phyloP scores from a whole-genome alignment of 2,113 vertebrate species.

The Grallaria varia region DNA sequence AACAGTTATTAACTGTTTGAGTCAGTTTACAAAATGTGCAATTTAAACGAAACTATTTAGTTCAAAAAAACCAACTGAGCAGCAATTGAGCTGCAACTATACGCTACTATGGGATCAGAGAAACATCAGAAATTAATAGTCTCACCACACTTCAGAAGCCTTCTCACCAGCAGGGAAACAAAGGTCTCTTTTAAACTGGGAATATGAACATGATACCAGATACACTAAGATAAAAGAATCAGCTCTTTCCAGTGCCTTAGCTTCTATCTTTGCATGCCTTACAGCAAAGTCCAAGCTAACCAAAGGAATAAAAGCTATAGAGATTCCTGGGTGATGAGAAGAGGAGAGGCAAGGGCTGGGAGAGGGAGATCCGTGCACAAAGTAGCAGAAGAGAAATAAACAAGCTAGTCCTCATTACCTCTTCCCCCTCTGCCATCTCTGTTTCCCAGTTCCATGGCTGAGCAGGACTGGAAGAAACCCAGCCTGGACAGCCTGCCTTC shows the following conservation, averaged over 20 bases:
- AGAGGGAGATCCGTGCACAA: not conserved
- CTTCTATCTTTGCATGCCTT: not conserved
- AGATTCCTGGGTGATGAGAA: not conserved
- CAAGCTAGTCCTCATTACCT: not conserved
- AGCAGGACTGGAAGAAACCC: not conserved
- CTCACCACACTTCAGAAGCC: not conserved
- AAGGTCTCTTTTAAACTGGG: not conserved
- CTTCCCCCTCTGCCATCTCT: not conserved
- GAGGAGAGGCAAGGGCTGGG: not conserved
- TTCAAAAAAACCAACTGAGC: not conserved
- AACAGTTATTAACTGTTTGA: conserved; percentile 32
- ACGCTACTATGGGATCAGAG: not conserved
- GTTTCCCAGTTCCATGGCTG: not conserved
- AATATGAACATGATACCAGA: conserved; percentile 8
- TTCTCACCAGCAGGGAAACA: not conserved
- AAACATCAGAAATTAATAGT: not conserved
- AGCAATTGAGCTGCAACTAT: not conserved
- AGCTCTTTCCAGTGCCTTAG: not conserved
- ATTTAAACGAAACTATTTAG: conserved; percentile 6
- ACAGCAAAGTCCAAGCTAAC: not conserved
- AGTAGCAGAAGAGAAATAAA: not conserved
- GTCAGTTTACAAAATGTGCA: conserved; percentile 39
- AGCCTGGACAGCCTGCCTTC: accelerated
- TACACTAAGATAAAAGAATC: not conserved
- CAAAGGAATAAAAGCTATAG: not conserved